Evolutionary conservation across 2,113 vertebrate genomes (phyloP).

Genomic region (Romanogobio albipinnatus): DNA sequence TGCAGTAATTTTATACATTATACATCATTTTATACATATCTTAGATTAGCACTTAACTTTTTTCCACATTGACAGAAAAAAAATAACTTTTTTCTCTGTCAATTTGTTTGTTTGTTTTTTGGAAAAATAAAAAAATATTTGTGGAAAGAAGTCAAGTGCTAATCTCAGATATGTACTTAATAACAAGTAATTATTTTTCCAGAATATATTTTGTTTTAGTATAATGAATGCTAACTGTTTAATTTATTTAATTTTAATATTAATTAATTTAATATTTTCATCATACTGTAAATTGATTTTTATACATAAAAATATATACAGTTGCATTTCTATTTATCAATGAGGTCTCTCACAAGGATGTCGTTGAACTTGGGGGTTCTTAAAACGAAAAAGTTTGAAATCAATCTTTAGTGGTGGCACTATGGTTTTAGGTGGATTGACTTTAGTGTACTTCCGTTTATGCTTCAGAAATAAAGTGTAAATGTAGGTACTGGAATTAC

Average conservation of each 20-base stretch:
- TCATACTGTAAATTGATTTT: neutral
- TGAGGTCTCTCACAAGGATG: neutral
- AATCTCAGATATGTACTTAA: neutral
- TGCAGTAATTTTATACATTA: neutral
- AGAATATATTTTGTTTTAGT: neutral
- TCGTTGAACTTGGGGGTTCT: neutral
- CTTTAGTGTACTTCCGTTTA: neutral
- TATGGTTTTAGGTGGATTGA: neutral
- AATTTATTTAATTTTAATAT: neutral
- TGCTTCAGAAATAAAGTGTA: neutral
- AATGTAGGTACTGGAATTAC: neutral
- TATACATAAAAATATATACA: neutral
- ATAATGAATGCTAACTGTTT: neutral
- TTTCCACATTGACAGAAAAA: too few relatives aligned
- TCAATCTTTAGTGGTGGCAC: neutral
- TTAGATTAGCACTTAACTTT: too few relatives aligned
- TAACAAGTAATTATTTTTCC: neutral
- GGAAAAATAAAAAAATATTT: neutral
- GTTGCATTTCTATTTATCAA: neutral
- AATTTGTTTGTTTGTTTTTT: neutral
- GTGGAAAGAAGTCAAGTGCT: neutral
- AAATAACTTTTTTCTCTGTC: neutral
- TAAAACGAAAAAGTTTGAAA: neutral
- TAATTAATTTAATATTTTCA: neutral
- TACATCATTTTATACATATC: too few relatives aligned